Evolutionary conservation across 2,797 vertebrate genomes (phyloP).

Genomic region (Tangara arthus): DNA sequence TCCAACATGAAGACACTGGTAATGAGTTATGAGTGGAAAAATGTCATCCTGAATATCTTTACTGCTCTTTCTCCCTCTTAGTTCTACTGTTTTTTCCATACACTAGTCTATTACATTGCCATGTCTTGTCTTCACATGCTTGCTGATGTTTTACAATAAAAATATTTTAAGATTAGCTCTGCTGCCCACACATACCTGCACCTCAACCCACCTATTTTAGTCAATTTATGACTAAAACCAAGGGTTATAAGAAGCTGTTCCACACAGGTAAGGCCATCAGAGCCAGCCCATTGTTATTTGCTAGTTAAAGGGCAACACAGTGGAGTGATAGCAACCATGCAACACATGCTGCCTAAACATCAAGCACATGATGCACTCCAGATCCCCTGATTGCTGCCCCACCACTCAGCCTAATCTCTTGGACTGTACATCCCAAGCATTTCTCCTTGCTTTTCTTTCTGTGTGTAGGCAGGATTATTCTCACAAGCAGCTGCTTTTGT

Average conservation of each 20-base stretch:
- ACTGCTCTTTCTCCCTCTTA: neutral
- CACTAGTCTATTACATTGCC: neutral
- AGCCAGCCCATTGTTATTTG: neutral
- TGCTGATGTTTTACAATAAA: neutral
- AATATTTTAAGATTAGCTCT: neutral
- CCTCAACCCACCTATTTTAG: neutral
- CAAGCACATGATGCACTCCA: accelerated
- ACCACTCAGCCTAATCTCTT: neutral
- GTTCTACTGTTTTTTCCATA: neutral
- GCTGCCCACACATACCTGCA: neutral
- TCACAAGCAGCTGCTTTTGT: neutral
- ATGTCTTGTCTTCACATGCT: neutral
- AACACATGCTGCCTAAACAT: neutral
- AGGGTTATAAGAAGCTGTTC: neutral
- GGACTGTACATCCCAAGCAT: neutral
- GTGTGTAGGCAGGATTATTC: neutral
- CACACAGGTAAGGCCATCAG: neutral
- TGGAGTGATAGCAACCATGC: neutral
- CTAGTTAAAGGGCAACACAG: neutral
- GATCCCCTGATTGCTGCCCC: neutral
- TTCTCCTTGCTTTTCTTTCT: neutral
- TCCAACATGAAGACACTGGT: neutral
- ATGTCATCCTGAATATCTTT: neutral
- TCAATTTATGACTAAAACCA: neutral
- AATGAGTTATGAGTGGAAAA: neutral